Conservation (phyloP, 2,888 invertebrate genomes). For the Apodemia mormo region DNA sequence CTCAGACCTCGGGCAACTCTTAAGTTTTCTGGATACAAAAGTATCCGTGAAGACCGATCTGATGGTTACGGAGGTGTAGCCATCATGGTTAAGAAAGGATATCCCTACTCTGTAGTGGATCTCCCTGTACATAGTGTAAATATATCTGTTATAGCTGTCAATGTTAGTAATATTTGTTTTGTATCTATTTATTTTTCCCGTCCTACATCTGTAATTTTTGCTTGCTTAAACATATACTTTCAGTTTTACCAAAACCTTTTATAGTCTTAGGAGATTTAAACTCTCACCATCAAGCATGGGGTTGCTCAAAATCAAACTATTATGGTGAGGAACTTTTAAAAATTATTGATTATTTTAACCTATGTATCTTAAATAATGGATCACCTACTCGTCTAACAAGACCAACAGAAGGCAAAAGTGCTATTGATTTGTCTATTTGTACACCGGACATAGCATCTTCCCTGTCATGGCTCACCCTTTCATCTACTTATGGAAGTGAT, state of each 20-base stretch:
- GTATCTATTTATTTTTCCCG: not conserved
- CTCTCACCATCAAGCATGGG: not conserved
- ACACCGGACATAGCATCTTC: not conserved
- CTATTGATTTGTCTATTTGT: not conserved
- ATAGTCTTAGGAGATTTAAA: too few species aligned
- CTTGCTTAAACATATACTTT: too few species aligned
- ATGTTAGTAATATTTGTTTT: not conserved
- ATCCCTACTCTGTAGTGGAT: not conserved
- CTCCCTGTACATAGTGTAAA: slow-evolving; percentile 3
- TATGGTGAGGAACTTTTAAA: too few species aligned
- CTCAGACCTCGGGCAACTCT: slow-evolving; percentile 12
- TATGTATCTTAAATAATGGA: too few species aligned
- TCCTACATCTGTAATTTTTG: not conserved
- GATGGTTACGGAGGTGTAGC: slow-evolving; percentile 25
- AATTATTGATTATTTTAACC: too few species aligned
- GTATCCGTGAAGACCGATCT: slow-evolving; percentile 20
- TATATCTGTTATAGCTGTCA: not conserved
- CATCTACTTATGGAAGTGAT: not conserved
- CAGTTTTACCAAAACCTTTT: not conserved
- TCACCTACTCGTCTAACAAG: not conserved
- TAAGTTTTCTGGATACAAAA: slow-evolving; percentile 21
- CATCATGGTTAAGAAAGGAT: slow-evolving; percentile 18
- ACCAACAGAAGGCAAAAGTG: not conserved
- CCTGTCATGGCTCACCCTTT: not conserved
- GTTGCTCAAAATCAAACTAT: not conserved